These are phyloP conservation scores for Harpagus bidentatus DNA, from an alignment of 2,113 vertebrate genomes.

Conservation along the genomic window DNA sequence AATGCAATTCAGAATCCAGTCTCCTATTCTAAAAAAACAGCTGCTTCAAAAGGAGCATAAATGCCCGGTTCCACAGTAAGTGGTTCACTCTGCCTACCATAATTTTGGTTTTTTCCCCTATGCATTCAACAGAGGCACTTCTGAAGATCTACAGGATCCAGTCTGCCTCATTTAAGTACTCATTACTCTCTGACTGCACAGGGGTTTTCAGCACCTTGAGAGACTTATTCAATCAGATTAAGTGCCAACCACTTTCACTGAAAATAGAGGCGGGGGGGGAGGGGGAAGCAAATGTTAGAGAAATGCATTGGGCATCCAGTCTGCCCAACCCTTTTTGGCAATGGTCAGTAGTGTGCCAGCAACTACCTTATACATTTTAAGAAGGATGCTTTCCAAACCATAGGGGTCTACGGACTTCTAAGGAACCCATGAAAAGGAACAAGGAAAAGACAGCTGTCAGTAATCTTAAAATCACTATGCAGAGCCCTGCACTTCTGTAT, in stretches of 20 bases:
- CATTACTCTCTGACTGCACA: background rate
- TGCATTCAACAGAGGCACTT: background rate
- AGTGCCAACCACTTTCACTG: background rate
- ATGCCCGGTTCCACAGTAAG: background rate
- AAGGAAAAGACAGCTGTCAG: background rate
- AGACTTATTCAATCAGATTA: background rate
- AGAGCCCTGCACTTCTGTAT: background rate
- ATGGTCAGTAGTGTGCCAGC: background rate
- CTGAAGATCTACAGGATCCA: background rate
- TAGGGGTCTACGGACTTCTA: background rate
- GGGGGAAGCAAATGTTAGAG: background rate
- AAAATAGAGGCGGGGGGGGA: background rate
- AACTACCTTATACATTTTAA: background rate
- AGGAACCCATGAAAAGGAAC: background rate
- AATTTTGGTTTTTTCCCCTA: background rate
- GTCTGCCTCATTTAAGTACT: background rate
- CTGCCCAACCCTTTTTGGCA: background rate
- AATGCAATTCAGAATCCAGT: background rate
- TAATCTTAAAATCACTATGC: background rate
- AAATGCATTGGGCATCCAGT: background rate
- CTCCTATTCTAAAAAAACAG: background rate
- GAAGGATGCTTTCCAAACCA: background rate
- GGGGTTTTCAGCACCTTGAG: background rate
- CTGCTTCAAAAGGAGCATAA: background rate
- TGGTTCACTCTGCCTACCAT: background rate